Base-by-base conservation (phyloP, 1,140 invertebrate genomes). In the Myzus persicae region DNA sequence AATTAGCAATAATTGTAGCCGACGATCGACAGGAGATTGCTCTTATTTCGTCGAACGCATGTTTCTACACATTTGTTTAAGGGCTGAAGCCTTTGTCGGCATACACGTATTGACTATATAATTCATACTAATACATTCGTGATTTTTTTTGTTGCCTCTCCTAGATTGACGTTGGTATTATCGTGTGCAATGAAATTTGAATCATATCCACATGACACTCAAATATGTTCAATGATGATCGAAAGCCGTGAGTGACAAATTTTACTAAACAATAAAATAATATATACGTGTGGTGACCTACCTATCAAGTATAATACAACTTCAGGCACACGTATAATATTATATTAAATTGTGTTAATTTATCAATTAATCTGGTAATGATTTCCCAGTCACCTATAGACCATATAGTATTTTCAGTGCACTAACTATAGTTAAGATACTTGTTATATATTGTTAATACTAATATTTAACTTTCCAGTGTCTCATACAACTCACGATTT, bases 121-220 rank as follows among this genome's bases (percentile, higher is more conserved):
- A 48, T 48, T 20, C 20, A 26, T 87, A 20, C 36, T 18, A n/a
- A 87, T 87, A 14, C 31, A 18, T 18, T 1, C 24, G 11, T 18
- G n/a, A 81, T 18, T 87, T 46, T 87, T 94, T 94, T 87, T n/a
- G n/a, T n/a, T n/a, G n/a, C 5, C 4, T 24, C 22, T 96, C 96
- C 94, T 95, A 98, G 97, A 95, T 95, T 98, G 94, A 98, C 98
- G 2, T 95, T 98, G 93, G 97, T 98, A 2, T 95, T 98, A 20
- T 98, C 98, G 0, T 98, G 98, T 95, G 98, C 98, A 22, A 98
- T 98, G 98, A 98, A 98, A 95, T 98, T 98, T 94, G 97, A 98
- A 94, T 97, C 98, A 0, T 98, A 98, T 95, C 98, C 98, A 1
- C 98, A 98, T 94, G 98, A 98, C 94, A 98, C 97, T 40, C 98